Conservation (phyloP, 1,140 invertebrate genomes). For the Calliphora vicina region DNA sequence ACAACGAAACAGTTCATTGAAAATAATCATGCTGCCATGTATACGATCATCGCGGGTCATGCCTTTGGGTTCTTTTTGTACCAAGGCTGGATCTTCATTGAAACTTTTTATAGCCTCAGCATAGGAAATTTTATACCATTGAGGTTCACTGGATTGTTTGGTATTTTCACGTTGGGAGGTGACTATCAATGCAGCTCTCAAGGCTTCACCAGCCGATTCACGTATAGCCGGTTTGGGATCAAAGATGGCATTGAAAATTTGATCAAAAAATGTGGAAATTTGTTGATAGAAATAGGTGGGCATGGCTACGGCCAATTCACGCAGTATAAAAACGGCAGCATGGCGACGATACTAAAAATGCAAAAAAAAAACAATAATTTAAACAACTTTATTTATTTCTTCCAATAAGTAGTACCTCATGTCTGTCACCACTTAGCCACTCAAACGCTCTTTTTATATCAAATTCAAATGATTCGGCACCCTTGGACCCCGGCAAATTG, state of each 20-base stretch:
- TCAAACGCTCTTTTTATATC: conserved; percentile 95
- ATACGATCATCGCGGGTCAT: conserved; percentile 88
- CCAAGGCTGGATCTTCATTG: conserved; percentile 69
- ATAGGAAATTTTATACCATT: conserved; percentile 93
- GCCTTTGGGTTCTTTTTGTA: conserved; percentile 74
- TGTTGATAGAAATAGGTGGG: conserved; percentile 99
- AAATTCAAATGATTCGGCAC: conserved; percentile 95
- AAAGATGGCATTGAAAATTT: conserved; percentile 91
- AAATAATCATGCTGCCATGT: conserved; percentile 91
- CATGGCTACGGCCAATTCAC: conserved; percentile 93
- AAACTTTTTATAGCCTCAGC: conserved; percentile 87
- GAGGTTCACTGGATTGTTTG: conserved; percentile 87
- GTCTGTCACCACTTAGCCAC: conserved; percentile 87
- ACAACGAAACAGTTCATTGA: conserved; percentile 94
- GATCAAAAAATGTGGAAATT: conserved; percentile 94
- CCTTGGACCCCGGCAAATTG: conserved; percentile 89
- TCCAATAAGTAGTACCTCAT: conserved; percentile 71
- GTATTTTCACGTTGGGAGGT: conserved; percentile 92
- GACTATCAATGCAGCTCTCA: conserved; percentile 91
- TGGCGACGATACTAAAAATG: conserved; percentile 75
- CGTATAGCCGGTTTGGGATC: conserved; percentile 93
- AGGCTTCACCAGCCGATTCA: conserved; percentile 90
- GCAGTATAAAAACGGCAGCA: conserved; percentile 89
- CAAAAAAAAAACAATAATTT: conserved; percentile 11
- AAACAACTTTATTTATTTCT: background rate